A percentile compares a stretch with the other conserved stretches of the same genome.
Evolutionary conservation across 2,113 vertebrate genomes (phyloP).

Genomic region (Salvelinus fontinalis): DNA sequence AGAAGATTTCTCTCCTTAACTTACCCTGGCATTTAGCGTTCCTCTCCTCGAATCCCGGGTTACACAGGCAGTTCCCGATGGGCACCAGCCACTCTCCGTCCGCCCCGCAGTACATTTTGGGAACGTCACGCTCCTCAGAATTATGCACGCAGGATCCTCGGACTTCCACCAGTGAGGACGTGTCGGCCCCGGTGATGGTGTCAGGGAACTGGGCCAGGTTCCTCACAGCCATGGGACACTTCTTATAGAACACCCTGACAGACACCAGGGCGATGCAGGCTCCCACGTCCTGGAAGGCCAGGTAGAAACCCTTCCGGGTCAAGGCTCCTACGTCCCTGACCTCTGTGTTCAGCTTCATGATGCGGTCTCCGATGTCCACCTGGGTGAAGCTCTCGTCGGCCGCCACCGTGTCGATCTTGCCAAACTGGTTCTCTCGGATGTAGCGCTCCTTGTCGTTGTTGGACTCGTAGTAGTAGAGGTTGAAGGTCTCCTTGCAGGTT

Average conservation of each 20-base stretch:
- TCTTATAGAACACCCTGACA: conserved; percentile 95
- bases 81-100: conserved; percentile 99
- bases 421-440: conserved; percentile 91
- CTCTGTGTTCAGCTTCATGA: conserved; percentile 98
- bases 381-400: conserved; percentile 99
- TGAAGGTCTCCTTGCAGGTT: conserved; percentile 99
- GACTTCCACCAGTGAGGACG: conserved; percentile 95
- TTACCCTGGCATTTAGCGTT: conserved; percentile 94
- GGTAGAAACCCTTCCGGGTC: conserved; percentile 90
- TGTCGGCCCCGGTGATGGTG: conserved; percentile 93
- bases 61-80: conserved; percentile 96
- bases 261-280: conserved; percentile 97
- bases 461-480: conserved; percentile 96
- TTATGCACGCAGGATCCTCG: conserved; percentile 97
- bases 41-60: conserved; percentile 92
- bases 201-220: conserved; percentile 97
- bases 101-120: conserved; percentile 99
- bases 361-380: conserved; percentile 96
- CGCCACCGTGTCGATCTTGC: conserved; percentile 95
- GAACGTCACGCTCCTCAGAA: conserved; percentile 95
- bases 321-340: conserved; percentile 90
- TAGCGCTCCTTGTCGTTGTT: conserved; percentile 93
- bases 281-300: conserved; percentile 98
- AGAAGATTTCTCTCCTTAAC: conserved; percentile 28
- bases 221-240: conserved; percentile 89